Conservation (phyloP, 92 coral and sea anemone genomes). For the Muricea muricata region DNA sequence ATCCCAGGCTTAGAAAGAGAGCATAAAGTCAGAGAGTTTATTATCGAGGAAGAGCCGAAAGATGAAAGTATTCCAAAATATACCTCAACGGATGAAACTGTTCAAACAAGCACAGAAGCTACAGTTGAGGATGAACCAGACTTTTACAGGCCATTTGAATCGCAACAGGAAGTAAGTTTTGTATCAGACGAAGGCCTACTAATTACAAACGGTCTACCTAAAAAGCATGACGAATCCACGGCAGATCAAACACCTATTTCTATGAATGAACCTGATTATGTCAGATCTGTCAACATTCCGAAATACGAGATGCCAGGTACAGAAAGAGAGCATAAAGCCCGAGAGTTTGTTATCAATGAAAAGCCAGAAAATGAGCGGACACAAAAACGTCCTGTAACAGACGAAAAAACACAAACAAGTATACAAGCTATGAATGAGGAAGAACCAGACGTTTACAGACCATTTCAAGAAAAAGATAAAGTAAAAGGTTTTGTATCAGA, state of each 20-base stretch:
- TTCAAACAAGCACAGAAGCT: neutral
- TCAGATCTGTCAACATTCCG: neutral
- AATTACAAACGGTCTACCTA: neutral
- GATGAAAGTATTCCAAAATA: neutral
- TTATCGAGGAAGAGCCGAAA: neutral
- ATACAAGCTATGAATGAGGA: neutral
- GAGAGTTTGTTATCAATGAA: neutral
- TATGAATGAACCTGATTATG: neutral
- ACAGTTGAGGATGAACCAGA: constrained; percentile 8
- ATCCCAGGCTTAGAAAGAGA: neutral
- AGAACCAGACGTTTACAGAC: neutral
- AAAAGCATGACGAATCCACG: neutral
- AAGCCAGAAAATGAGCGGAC: neutral
- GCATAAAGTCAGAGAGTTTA: neutral
- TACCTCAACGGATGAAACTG: neutral
- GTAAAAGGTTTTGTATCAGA: neutral
- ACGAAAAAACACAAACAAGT: neutral
- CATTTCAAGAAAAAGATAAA: neutral
- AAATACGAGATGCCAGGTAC: neutral
- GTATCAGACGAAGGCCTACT: neutral
- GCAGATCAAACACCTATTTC: neutral
- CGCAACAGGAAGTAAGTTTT: neutral
- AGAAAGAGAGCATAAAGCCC: neutral
- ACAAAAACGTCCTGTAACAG: neutral
- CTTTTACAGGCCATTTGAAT: neutral